Evolutionary conservation across 1,140 invertebrate genomes (phyloP).

Genomic region (Lucilia cuprina): DNA sequence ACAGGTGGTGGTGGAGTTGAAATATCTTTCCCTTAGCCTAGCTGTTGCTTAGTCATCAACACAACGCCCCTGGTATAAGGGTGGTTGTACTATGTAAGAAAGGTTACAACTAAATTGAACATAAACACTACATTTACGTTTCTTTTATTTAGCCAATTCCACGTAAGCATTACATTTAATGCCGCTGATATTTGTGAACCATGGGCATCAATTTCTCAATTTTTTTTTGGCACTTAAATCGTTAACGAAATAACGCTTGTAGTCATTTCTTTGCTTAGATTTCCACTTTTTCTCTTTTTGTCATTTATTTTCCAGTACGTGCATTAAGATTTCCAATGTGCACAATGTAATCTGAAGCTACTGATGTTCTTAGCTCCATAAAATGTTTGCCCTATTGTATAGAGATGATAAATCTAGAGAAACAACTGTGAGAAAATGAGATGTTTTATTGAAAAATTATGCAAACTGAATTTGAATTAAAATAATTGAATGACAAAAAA

Average conservation of each 20-base stretch:
- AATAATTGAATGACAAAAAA: background rate
- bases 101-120: background rate
- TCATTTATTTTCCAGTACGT: background rate
- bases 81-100: no score
- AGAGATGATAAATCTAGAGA: background rate
- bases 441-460: slow-evolving; percentile 10
- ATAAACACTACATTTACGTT: background rate
- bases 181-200: background rate
- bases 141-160: background rate
- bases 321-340: background rate
- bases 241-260: background rate
- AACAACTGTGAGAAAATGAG: slow-evolving; percentile 7
- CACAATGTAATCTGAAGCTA: background rate
- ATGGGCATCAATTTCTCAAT: background rate
- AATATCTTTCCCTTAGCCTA: background rate
- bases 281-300: background rate
- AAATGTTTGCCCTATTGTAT: background rate
- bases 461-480: slow-evolving; percentile 11
- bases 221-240: background rate
- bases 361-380: no score
- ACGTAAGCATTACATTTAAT: background rate
- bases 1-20: background rate
- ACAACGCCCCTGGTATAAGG: background rate
- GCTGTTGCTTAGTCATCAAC: background rate
- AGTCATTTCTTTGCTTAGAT: background rate